Conservation (phyloP, 2,113 vertebrate species). For the Ivindomyrus marchei region DNA sequence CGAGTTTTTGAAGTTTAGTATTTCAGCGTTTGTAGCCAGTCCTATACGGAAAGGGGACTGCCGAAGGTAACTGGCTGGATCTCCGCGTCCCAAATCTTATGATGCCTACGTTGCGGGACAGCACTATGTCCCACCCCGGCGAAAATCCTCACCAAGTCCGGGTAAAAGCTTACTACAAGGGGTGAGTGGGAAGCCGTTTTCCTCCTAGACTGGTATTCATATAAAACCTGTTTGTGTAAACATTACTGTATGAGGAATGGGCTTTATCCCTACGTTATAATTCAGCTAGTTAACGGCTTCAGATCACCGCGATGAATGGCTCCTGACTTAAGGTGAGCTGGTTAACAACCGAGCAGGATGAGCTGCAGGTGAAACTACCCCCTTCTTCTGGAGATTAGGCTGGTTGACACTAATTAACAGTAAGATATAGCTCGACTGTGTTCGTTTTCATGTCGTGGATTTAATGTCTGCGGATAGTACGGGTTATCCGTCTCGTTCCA, state of each 20-base stretch:
- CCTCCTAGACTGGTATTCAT: background rate
- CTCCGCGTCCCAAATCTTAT: constrained; percentile 47
- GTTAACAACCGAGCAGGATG: background rate
- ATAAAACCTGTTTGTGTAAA: background rate
- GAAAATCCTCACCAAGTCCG: constrained; percentile 77
- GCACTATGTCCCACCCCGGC: constrained; percentile 78
- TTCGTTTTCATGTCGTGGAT: background rate
- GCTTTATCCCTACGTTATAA: background rate
- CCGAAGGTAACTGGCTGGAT: constrained; percentile 27
- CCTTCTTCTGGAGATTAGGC: background rate
- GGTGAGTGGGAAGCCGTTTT: constrained; percentile 57
- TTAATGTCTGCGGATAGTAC: background rate
- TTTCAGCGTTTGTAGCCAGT: background rate
- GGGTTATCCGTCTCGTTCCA: background rate
- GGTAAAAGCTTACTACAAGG: constrained; percentile 86
- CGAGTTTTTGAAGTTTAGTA: background rate
- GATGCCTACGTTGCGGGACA: constrained; percentile 95
- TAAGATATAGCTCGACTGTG: background rate
- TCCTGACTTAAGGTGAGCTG: background rate
- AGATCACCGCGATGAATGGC: background rate
- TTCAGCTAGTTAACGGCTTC: background rate
- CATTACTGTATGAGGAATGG: background rate
- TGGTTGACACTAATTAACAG: background rate
- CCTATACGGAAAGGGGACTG: background rate
- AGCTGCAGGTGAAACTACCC: too few species aligned